These are phyloP conservation scores for Cyanoramphus novaezelandiae DNA, from an alignment of 2,113 vertebrate species.

Conservation along the genomic window DNA sequence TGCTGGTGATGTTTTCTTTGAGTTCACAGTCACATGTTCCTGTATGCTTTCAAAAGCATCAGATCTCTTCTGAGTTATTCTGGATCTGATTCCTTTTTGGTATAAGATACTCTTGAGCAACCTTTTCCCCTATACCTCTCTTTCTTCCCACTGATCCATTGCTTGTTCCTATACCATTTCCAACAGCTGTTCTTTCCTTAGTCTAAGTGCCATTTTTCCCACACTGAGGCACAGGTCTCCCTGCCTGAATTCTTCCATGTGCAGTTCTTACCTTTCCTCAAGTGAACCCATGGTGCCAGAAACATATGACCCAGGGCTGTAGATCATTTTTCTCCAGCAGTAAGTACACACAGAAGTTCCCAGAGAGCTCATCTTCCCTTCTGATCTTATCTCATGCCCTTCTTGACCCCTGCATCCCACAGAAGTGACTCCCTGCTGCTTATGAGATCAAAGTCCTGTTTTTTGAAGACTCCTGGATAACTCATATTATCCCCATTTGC, in stretches of 20 bases:
- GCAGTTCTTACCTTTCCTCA: background rate
- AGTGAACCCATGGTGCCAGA: background rate
- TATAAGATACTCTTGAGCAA: background rate
- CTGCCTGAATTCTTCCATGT: background rate
- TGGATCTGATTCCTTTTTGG: background rate
- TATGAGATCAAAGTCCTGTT: constrained; percentile 26
- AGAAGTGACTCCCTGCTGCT: constrained; percentile 27
- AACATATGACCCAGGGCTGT: background rate
- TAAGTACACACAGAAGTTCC: background rate
- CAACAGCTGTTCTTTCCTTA: background rate
- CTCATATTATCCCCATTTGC: background rate
- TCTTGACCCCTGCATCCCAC: constrained; percentile 8
- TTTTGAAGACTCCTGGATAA: constrained; percentile 25
- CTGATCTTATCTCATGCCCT: constrained; percentile 46
- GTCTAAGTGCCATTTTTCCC: background rate
- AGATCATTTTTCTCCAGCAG: background rate
- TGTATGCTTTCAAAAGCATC: background rate
- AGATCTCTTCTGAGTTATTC: background rate
- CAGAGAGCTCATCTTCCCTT: constrained; percentile 22
- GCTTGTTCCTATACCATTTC: background rate
- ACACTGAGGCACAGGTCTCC: background rate
- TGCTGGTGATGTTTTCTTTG: background rate
- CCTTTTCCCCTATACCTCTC: background rate
- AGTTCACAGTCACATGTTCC: background rate
- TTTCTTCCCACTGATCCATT: background rate